Percentiles rank a stretch among this genome's conserved stretches.
Conservation (phyloP, 2,888 invertebrate species). For the Thelaira solivaga region DNA sequence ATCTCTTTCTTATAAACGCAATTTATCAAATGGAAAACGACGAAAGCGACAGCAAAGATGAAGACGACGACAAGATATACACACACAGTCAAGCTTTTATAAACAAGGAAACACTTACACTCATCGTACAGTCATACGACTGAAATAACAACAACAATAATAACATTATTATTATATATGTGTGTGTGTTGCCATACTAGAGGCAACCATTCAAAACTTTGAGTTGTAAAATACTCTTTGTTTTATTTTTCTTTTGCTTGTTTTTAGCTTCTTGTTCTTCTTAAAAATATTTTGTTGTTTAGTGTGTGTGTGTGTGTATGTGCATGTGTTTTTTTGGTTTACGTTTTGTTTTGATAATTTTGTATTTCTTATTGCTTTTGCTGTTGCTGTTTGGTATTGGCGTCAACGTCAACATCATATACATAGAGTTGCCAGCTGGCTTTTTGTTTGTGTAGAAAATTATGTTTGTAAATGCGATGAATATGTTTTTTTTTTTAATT, state of each 20-base stretch:
- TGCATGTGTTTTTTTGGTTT: no score
- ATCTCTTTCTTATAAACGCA: constrained; percentile 77
- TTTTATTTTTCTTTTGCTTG: constrained; percentile 44
- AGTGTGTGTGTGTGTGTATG: no score
- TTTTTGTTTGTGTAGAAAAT: no score
- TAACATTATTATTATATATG: constrained; percentile 20
- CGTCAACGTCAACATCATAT: constrained; percentile 58
- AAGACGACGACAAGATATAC: constrained; percentile 62
- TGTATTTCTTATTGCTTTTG: background rate
- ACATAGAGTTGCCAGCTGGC: constrained; percentile 35
- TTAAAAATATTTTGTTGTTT: constrained; percentile 32
- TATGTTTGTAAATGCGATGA: no score
- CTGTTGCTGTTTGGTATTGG: constrained; percentile 41
- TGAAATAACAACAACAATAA: constrained; percentile 57
- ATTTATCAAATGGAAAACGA: constrained; percentile 75
- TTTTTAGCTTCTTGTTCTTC: constrained; percentile 37
- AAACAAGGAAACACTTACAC: constrained; percentile 20
- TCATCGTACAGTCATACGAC: background rate
- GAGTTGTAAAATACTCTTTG: constrained; percentile 66
- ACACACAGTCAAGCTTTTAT: constrained; percentile 29
- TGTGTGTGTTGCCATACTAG: constrained; percentile 23
- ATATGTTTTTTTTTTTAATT: no score
- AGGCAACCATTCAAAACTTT: constrained; percentile 58
- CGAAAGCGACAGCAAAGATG: constrained; percentile 68
- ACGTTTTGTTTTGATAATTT: constrained; percentile 28